Conservation (phyloP, 2,888 invertebrate genomes). For the Acrocera orbiculus region DNA sequence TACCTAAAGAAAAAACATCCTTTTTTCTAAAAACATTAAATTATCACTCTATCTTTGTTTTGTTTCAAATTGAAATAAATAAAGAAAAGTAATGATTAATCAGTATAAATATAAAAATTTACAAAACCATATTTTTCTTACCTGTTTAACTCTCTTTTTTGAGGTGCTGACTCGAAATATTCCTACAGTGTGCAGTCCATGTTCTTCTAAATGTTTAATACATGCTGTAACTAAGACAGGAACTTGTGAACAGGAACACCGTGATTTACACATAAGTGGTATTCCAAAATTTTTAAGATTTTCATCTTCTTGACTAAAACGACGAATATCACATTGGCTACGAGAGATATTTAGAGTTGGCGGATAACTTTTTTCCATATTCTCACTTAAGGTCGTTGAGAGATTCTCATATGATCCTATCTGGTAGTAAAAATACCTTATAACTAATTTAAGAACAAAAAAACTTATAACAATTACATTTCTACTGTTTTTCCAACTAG, state of each 20-base stretch:
- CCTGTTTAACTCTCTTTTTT: slow-evolving; percentile 81
- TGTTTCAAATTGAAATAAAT: too few species aligned
- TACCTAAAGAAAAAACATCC: too few species aligned
- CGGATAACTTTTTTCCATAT: slow-evolving; percentile 28
- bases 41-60: too few species aligned
- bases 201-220: slow-evolving; percentile 59
- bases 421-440: slow-evolving; percentile 33
- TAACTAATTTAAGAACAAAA: too few species aligned
- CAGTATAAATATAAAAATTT: too few species aligned
- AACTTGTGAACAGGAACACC: slow-evolving; percentile 34
- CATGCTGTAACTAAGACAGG: slow-evolving; percentile 66
- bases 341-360: slow-evolving; percentile 33
- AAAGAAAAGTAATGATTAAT: too few species aligned
- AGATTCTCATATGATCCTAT: slow-evolving; percentile 65
- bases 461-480: slow-evolving; percentile 4
- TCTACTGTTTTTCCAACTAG: slow-evolving; percentile 4
- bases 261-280: slow-evolving; percentile 16
- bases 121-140: slow-evolving; percentile 23
- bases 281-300: slow-evolving; percentile 24
- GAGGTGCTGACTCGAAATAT: slow-evolving; percentile 86
- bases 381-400: slow-evolving; percentile 15
- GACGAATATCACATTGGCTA: slow-evolving; percentile 35
- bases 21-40: too few species aligned
- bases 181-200: slow-evolving; percentile 71
- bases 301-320: slow-evolving; percentile 28